phyloP scores from a whole-genome alignment of 2,113 vertebrate genomes.

The Chaetorhynchus papuensis region DNA sequence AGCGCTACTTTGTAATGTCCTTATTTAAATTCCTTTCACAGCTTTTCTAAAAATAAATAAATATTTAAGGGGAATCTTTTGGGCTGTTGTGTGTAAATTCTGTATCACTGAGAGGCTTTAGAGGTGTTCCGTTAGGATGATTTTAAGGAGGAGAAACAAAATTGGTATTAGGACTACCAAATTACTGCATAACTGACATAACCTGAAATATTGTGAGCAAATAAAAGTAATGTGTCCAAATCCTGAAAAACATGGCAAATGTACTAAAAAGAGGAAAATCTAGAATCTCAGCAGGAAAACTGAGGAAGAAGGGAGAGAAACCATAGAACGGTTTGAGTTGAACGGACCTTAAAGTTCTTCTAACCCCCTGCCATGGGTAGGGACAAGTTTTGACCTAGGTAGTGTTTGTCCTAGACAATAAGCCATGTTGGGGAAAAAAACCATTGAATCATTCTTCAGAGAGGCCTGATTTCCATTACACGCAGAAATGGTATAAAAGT shows the following conservation, averaged over 20 bases:
- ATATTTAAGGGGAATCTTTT: neutral
- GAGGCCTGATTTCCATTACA: neutral
- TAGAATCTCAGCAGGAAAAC: neutral
- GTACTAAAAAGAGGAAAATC: neutral
- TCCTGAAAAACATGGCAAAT: neutral
- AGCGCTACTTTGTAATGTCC: neutral
- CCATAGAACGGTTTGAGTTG: neutral
- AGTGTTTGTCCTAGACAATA: neutral
- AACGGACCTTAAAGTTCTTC: neutral
- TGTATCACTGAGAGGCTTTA: neutral
- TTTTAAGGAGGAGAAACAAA: neutral
- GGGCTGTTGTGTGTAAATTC: neutral
- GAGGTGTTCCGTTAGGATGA: neutral
- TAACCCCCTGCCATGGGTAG: neutral
- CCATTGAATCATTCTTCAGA: neutral
- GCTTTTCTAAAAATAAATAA: neutral
- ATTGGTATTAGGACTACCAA: neutral
- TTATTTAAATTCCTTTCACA: neutral
- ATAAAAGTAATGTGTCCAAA: neutral
- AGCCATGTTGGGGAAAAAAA: neutral
- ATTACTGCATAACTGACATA: neutral
- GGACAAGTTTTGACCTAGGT: neutral
- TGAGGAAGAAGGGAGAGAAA: neutral
- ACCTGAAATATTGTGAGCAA: neutral
- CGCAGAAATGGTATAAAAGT: neutral